A percentile compares a stretch with the other conserved stretches of the same genome.
Evolutionary conservation across 2,113 vertebrate genomes (phyloP).

Genomic region (Eolophus roseicapilla): DNA sequence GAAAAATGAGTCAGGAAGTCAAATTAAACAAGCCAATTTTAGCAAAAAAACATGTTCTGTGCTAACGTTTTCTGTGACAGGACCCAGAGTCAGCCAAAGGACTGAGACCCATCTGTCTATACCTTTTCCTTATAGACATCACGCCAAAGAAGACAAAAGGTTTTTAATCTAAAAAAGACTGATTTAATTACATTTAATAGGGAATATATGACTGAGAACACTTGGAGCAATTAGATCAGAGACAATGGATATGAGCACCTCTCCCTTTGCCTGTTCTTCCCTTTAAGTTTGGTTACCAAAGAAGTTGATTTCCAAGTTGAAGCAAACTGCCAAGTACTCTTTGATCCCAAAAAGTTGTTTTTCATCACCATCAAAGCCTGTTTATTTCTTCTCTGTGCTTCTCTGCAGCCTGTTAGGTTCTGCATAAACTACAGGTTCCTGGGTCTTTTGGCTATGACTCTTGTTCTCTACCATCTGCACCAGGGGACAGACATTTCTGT

Average conservation of each 20-base stretch:
- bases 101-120: neutral
- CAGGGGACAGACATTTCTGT: neutral
- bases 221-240: neutral
- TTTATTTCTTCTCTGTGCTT: neutral
- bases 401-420: neutral
- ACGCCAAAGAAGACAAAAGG: neutral
- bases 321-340: neutral
- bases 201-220: neutral
- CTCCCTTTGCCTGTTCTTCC: neutral
- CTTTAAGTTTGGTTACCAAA: neutral
- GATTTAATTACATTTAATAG: neutral
- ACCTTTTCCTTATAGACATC: neutral
- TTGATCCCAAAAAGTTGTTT: neutral
- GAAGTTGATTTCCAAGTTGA: neutral
- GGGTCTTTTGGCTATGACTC: neutral
- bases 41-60: neutral
- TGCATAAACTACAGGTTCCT: neutral
- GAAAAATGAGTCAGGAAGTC: slow-evolving; percentile 68
- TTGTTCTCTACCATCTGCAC: neutral
- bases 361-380: neutral
- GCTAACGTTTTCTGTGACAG: neutral
- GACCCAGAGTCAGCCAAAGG: neutral
- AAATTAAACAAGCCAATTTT: slow-evolving; percentile 53
- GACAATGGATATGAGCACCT: neutral
- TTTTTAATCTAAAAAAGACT: neutral